Percentiles rank a stretch among this genome's conserved stretches.
These are phyloP conservation scores for Ammodytes marinus DNA, from an alignment of 2,113 vertebrate genomes.

Conservation along the genomic window DNA sequence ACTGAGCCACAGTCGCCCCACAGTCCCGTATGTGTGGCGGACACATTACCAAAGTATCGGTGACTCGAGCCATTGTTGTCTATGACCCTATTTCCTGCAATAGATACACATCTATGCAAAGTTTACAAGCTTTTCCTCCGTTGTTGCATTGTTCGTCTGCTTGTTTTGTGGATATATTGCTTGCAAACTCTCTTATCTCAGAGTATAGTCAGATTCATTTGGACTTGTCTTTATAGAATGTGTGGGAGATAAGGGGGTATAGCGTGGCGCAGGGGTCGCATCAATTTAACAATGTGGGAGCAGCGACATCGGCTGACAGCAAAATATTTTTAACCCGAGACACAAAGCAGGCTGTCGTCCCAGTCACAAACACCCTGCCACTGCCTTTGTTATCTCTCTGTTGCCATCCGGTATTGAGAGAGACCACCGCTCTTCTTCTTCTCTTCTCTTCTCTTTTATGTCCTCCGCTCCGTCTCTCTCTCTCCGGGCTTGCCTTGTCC, in stretches of 20 bases:
- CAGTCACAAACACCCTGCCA: conserved; percentile 16
- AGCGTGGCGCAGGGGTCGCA: not conserved
- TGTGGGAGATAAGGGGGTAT: not conserved
- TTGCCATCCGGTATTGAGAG: conserved; percentile 13
- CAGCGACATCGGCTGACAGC: conserved; percentile 2
- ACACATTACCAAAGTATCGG: conserved; percentile 11
- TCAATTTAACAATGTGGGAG: conserved; percentile 22
- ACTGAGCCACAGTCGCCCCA: too few relatives aligned
- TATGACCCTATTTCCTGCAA: conserved; percentile 8
- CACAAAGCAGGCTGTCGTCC: conserved; percentile 7
- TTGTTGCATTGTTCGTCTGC: not conserved
- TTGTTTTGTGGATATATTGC: not conserved
- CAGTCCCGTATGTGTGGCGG: not conserved
- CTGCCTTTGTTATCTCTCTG: conserved; percentile 33
- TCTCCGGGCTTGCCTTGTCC: conserved; percentile 22
- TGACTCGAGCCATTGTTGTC: conserved; percentile 22
- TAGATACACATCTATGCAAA: conserved; percentile 26
- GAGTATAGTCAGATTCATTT: not conserved
- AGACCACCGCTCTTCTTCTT: conserved; percentile 14
- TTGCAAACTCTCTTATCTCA: conserved; percentile 6
- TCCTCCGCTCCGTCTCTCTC: conserved; percentile 9
- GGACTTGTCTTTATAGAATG: conserved; percentile 12
- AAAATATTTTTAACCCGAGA: conserved; percentile 40
- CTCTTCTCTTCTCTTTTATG: conserved; percentile 29
- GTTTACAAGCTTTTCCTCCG: not conserved